Conservation (phyloP, 2,797 vertebrate genomes). For the Diglossa cyanea region DNA sequence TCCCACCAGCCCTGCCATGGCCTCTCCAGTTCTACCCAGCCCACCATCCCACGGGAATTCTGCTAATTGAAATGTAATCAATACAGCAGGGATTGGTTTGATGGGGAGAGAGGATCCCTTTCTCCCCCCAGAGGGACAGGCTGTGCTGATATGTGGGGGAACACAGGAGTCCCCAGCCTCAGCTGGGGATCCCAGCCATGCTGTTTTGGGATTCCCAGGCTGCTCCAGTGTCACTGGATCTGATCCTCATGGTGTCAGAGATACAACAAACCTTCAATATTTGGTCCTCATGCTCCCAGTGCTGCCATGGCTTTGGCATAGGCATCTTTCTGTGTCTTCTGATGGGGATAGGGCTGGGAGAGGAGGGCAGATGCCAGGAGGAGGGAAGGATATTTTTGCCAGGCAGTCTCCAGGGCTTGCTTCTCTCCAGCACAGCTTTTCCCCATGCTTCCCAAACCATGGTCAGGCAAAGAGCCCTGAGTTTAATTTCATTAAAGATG, state of each 20-base stretch:
- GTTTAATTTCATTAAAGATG: slow-evolving; percentile 60
- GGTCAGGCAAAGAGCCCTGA: not conserved
- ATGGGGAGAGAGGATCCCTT: not conserved
- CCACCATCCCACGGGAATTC: not conserved
- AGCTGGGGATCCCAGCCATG: fast-evolving
- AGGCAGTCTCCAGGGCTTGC: not conserved
- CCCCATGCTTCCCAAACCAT: not conserved
- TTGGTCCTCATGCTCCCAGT: fast-evolving
- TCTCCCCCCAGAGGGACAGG: fast-evolving
- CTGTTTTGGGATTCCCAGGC: not conserved
- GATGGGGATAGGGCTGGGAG: not conserved
- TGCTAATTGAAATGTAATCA: not conserved
- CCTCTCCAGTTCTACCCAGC: not conserved
- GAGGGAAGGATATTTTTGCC: not conserved
- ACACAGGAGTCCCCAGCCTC: fast-evolving
- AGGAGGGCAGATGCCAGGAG: not conserved
- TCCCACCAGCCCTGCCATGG: not conserved
- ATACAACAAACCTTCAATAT: fast-evolving
- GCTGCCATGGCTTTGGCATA: not conserved
- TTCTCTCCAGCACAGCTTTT: not conserved
- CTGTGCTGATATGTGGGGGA: not conserved
- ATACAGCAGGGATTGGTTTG: not conserved
- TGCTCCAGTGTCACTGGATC: fast-evolving
- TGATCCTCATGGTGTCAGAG: not conserved
- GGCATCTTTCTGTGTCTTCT: not conserved